Evolutionary conservation across 2,113 vertebrate species (phyloP).

Genomic region (Perognathus longimembris): DNA sequence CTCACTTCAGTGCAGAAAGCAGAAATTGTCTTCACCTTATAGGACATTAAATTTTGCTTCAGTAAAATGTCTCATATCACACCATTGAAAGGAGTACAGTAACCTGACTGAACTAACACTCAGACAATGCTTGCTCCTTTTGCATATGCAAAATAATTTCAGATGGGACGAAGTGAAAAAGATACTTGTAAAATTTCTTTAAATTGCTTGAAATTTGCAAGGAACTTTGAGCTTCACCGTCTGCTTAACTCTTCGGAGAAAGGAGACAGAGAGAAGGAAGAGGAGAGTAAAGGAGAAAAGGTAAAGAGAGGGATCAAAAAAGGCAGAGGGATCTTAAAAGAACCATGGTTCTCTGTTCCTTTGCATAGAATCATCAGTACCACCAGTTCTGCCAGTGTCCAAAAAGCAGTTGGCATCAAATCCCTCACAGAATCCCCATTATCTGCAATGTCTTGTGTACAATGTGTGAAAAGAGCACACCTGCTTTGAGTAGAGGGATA

Average conservation of each 20-base stretch:
- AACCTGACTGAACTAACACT: neutral
- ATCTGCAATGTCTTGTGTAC: conserved; percentile 40
- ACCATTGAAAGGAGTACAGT: conserved; percentile 9
- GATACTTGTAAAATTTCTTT: conserved; percentile 72
- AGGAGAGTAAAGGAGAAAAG: no score
- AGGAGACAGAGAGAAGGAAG: neutral
- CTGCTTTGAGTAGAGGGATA: conserved; percentile 30
- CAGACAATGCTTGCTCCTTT: neutral
- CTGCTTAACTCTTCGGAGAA: neutral
- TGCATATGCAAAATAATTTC: conserved; percentile 68
- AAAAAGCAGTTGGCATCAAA: neutral
- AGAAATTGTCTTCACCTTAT: neutral
- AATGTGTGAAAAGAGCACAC: neutral
- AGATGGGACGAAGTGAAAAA: conserved; percentile 19
- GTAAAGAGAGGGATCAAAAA: no score
- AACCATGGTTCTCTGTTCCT: neutral
- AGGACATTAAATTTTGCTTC: conserved; percentile 14
- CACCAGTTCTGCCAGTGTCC: neutral
- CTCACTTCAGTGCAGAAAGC: conserved; percentile 41
- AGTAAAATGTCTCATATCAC: neutral
- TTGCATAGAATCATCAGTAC: no score
- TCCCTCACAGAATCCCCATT: neutral
- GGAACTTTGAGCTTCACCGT: conserved; percentile 60
- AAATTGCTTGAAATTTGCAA: conserved; percentile 71
- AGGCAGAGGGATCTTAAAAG: conserved; percentile 55